phyloP scores from a whole-genome alignment of 2,113 vertebrate genomes.

The Phrynocephalus versicolor region DNA sequence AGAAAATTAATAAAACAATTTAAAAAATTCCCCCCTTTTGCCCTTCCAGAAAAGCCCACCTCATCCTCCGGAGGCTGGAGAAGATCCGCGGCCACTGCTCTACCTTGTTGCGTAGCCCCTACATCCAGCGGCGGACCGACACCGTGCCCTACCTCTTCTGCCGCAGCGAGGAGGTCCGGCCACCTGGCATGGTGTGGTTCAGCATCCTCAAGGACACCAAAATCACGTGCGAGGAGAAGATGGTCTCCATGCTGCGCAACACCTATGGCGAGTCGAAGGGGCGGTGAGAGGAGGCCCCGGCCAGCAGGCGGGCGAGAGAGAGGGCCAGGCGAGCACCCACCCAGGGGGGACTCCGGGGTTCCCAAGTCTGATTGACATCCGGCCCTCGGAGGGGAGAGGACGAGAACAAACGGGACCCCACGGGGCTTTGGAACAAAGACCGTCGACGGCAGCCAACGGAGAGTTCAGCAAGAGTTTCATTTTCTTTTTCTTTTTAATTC shows the following conservation, averaged over 20 bases:
- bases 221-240: slow-evolving; percentile 91
- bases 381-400: slow-evolving; percentile 62
- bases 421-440: slow-evolving; percentile 62
- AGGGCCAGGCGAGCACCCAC: no score
- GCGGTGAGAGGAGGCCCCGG: slow-evolving; percentile 82
- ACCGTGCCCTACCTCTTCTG: slow-evolving; percentile 92
- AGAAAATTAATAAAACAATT: no score
- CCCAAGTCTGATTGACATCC: slow-evolving; percentile 25
- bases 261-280: slow-evolving; percentile 95
- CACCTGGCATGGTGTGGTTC: slow-evolving; percentile 84
- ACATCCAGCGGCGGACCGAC: slow-evolving; percentile 96
- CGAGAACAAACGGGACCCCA: slow-evolving; percentile 68
- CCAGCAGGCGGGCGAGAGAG: no score
- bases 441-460: slow-evolving; percentile 51
- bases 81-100: slow-evolving; percentile 90
- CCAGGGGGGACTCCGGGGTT: no score
- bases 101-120: slow-evolving; percentile 82
- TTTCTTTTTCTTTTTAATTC: slow-evolving; percentile 54
- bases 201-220: slow-evolving; percentile 90
- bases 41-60: slow-evolving; percentile 89
- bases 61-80: slow-evolving; percentile 91
- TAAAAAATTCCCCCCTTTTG: no score
- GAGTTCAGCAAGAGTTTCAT: slow-evolving; percentile 53
- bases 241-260: slow-evolving; percentile 94
- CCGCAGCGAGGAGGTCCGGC: slow-evolving; percentile 86